Percentiles rank a stretch among this genome's conserved stretches.
Evolutionary conservation across 2,888 invertebrate genomes (phyloP).

Genomic region (Chironomus riparius): DNA sequence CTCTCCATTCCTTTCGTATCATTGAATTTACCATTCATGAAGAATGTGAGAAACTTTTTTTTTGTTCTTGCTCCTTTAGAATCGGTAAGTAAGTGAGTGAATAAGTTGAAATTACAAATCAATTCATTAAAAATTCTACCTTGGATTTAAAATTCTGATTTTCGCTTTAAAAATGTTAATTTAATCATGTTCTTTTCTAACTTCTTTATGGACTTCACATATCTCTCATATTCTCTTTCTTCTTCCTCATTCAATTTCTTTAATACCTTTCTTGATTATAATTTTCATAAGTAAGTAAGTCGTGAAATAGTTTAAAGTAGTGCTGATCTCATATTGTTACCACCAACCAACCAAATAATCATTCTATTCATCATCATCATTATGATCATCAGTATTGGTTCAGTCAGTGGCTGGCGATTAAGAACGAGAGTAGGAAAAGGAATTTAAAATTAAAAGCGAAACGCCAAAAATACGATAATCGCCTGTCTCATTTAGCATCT

Average conservation of each 20-base stretch:
- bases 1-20: background rate
- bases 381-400: background rate
- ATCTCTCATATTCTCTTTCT: background rate
- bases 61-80: background rate
- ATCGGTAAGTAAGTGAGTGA: background rate
- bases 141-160: background rate
- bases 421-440: background rate
- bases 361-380: too few relatives aligned
- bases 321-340: background rate
- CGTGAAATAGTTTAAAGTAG: background rate
- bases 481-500: constrained; percentile 23
- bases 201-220: background rate
- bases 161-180: constrained; percentile 6
- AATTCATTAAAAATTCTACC: background rate
- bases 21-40: background rate
- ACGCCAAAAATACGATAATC: constrained; percentile 5
- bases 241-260: background rate
- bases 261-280: background rate
- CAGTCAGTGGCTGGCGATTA: background rate
- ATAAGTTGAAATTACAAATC: background rate
- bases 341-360: too few relatives aligned
- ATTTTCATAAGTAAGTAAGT: background rate
- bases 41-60: constrained; percentile 6
- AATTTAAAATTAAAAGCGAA: background rate
- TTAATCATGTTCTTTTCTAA: background rate